Evolutionary conservation across 2,888 invertebrate genomes (phyloP), one percentile per base, ranked within the genome.

Genomic region (Synanthedon formicaeformis): DNA sequence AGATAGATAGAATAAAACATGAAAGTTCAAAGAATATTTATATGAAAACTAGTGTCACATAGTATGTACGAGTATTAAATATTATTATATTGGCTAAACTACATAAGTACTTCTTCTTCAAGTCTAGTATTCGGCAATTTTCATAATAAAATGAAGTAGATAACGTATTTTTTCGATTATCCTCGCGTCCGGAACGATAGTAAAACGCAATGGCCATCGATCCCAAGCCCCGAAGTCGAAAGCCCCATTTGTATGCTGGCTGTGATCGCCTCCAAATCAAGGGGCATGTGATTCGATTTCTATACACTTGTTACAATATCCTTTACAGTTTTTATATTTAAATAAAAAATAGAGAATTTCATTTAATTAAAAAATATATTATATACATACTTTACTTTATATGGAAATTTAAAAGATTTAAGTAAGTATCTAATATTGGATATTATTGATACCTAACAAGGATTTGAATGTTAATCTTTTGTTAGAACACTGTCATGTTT

Each of bases 231-330:
- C 34, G 34, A 34, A 34, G 34, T 75, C 70, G 67, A 62, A 59
- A 58, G 61, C 59, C 57, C 53, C 77, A 80, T 85, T 77, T 69
- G 74, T 82, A 87, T 86, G 83, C 86, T 55, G 58, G 53, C 54
- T 67, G 71, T 63, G 72, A 68, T 72, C 74, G 75, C 69, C 78
- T 78, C 84, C 78, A 83, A 86, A 85, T 86, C 86, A 86, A 86
- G 85, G 82, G 80, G 84, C 85, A 81, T 86, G 85, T 85, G 86
- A 86, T 86, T 87, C 84, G 86, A 87, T 86, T 85, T 80, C 81
- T 81, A 76, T 77, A 78, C 75, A 65, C 68, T 64, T 57, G 49
- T 18, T 45, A 34, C 34, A 34, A 34, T 27, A 27, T 10, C 8
- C 23, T 51, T 50, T 18, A 50, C 23, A 50, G 18, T 18, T 50